These are phyloP conservation scores for Lasiommata megera DNA, from an alignment of 2,888 invertebrate species.

Conservation along the genomic window DNA sequence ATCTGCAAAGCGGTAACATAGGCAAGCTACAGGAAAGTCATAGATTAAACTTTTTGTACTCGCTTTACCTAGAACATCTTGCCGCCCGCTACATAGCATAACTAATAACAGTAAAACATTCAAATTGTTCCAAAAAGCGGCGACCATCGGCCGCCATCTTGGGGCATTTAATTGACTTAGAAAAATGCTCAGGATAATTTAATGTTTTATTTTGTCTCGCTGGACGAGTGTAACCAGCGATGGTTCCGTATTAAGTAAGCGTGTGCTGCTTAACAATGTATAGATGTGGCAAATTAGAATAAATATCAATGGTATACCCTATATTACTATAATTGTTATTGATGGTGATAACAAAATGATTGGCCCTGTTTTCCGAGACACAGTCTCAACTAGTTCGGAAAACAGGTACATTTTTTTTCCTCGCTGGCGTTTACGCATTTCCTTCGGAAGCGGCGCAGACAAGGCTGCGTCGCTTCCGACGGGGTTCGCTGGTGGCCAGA, in stretches of 20 bases:
- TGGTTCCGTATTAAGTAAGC: constrained; percentile 37
- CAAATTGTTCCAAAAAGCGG: constrained; percentile 47
- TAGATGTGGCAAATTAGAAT: neutral
- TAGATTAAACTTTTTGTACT: constrained; percentile 5
- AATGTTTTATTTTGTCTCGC: constrained; percentile 50
- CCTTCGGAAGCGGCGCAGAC: too few species aligned
- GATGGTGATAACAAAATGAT: too few species aligned
- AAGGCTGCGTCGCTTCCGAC: too few species aligned
- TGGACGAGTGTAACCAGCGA: constrained; percentile 40
- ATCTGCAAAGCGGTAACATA: neutral
- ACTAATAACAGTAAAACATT: constrained; percentile 60
- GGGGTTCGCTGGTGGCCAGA: too few species aligned
- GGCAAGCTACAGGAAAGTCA: constrained; percentile 1
- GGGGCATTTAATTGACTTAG: constrained; percentile 69
- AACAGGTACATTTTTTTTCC: too few species aligned
- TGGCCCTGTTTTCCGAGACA: too few species aligned
- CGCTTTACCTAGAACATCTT: constrained; percentile 21
- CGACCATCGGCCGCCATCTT: constrained; percentile 51
- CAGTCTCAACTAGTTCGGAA: too few species aligned
- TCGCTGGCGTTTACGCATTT: too few species aligned
- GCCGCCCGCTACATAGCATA: constrained; percentile 36
- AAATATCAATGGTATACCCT: too few species aligned
- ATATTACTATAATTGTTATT: too few species aligned
- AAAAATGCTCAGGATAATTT: constrained; percentile 49
- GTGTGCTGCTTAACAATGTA: neutral